Percentiles rank a stretch among this genome's conserved stretches.
phyloP scores from a whole-genome alignment of 2,888 invertebrate genomes.

The Tuta absoluta region DNA sequence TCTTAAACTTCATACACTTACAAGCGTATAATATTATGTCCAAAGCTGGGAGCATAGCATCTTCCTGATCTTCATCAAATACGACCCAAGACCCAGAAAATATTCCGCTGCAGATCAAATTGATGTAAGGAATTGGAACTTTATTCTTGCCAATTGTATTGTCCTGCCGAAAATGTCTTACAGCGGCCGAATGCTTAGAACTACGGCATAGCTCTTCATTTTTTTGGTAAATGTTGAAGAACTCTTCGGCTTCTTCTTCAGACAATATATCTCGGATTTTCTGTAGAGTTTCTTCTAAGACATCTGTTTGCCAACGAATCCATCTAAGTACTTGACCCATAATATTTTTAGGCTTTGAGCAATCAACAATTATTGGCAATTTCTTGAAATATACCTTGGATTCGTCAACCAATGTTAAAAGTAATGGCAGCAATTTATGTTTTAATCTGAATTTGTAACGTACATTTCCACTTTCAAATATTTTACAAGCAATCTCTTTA shows the following conservation, averaged over 20 bases:
- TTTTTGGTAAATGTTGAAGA: constrained; percentile 23
- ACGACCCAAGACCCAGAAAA: constrained; percentile 40
- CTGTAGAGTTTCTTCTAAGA: constrained; percentile 14
- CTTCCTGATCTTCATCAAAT: constrained; percentile 37
- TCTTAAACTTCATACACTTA: constrained; percentile 39
- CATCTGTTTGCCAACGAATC: constrained; percentile 30
- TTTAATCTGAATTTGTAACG: not conserved
- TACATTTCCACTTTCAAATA: not conserved
- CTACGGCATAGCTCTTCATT: constrained; percentile 2
- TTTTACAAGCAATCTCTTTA: constrained; percentile 13
- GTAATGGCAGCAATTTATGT: constrained; percentile 31
- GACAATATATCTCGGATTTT: constrained; percentile 24
- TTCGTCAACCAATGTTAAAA: constrained; percentile 35
- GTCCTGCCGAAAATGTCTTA: constrained; percentile 7
- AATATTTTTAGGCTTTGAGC: constrained; percentile 21
- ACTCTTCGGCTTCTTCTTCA: constrained; percentile 22
- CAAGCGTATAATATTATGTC: constrained; percentile 44
- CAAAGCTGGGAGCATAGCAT: constrained; percentile 45
- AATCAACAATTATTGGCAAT: constrained; percentile 30
- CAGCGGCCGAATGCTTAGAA: not conserved
- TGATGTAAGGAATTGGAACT: constrained; percentile 42
- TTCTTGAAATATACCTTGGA: constrained; percentile 31
- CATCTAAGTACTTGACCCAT: constrained; percentile 29
- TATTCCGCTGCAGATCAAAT: constrained; percentile 38
- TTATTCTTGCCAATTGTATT: constrained; percentile 27